Conservation (phyloP, 2,888 invertebrate species). For the Lacanobia oleracea region DNA sequence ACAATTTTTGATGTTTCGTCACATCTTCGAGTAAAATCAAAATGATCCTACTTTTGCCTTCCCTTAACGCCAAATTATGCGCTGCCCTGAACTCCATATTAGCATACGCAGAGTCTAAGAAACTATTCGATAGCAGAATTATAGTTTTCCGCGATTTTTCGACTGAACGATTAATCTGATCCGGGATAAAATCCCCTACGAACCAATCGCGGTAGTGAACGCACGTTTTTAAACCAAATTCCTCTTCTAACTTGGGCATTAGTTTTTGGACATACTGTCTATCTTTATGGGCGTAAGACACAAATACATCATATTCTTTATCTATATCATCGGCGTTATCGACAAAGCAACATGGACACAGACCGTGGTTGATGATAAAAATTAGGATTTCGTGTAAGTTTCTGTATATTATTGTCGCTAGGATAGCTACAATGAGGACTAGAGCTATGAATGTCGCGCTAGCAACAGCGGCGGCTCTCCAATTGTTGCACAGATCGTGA, state of each 20-base stretch:
- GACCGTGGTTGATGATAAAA: conserved; percentile 55
- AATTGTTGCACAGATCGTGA: conserved; percentile 63
- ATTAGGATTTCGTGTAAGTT: conserved; percentile 64
- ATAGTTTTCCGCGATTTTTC: conserved; percentile 48
- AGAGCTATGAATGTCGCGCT: conserved; percentile 49
- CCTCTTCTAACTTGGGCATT: conserved; percentile 48
- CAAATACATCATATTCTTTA: conserved; percentile 45
- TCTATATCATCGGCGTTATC: conserved; percentile 35
- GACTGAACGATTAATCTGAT: conserved; percentile 47
- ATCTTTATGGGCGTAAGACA: conserved; percentile 51
- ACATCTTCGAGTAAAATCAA: conserved; percentile 91
- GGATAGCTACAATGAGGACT: conserved; percentile 8
- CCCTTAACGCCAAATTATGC: conserved; percentile 77
- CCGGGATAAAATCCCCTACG: conserved; percentile 44
- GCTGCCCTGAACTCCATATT: conserved; percentile 92
- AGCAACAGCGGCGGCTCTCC: conserved; percentile 44
- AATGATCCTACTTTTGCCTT: conserved; percentile 92
- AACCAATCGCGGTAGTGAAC: conserved; percentile 51
- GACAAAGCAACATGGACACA: conserved; percentile 47
- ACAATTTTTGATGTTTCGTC: conserved; percentile 84
- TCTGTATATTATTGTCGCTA: conserved; percentile 42
- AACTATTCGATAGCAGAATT: conserved; percentile 65
- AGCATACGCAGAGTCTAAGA: conserved; percentile 88
- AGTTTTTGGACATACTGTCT: conserved; percentile 1
- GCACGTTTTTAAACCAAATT: conserved; percentile 46